Evolutionary conservation across 2,113 vertebrate species (phyloP).

Genomic region (Rattus rattus): DNA sequence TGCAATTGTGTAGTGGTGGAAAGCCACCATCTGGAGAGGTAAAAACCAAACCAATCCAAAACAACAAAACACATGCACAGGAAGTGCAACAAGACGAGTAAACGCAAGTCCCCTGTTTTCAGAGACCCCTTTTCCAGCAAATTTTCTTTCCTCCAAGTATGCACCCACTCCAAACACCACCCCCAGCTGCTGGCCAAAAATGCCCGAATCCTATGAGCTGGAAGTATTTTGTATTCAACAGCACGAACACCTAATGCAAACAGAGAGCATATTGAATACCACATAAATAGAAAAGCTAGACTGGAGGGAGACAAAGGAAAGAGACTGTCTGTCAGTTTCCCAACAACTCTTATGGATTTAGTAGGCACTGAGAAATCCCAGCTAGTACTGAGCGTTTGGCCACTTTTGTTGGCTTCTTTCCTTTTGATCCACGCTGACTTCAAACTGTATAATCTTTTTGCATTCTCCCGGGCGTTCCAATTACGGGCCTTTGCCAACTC

Average conservation of each 20-base stretch:
- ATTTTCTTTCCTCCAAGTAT: not conserved
- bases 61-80: not conserved
- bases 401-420: not conserved
- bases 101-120: too few species aligned
- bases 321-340: not conserved
- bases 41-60: too few species aligned
- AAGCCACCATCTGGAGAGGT: not conserved
- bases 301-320: not conserved
- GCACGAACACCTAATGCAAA: not conserved
- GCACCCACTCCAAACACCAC: not conserved
- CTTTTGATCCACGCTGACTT: not conserved
- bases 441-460: not conserved
- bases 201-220: not conserved
- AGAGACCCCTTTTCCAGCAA: not conserved
- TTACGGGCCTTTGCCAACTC: not conserved
- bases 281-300: not conserved
- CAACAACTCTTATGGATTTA: not conserved
- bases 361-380: not conserved
- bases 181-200: not conserved
- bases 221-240: not conserved
- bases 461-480: not conserved
- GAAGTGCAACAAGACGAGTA: not conserved
- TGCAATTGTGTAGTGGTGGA: not conserved
- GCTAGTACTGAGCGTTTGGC: not conserved
- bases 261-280: not conserved